phyloP scores from a whole-genome alignment of 2,888 invertebrate species.

The Latrodectus elegans region DNA sequence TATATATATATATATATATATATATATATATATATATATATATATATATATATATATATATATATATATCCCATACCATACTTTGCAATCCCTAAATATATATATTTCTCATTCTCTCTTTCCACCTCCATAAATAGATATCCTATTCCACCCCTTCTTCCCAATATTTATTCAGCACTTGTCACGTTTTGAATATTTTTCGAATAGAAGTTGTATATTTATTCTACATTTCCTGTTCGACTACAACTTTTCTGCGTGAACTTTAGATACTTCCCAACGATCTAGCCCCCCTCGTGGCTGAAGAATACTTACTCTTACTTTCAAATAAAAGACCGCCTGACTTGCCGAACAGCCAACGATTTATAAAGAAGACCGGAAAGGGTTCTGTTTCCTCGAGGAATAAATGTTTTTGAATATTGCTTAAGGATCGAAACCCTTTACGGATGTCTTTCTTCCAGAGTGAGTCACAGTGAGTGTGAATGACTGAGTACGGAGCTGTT shows the following conservation, averaged over 20 bases:
- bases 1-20: no score
- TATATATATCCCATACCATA: no score
- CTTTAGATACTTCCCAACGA: constrained; percentile 14
- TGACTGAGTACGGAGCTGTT: neutral
- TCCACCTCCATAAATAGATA: neutral
- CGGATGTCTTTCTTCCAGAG: neutral
- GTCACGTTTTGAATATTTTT: constrained; percentile 46
- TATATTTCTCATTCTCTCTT: no score
- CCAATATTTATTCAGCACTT: constrained; percentile 37
- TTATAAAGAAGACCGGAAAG: neutral
- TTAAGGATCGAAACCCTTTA: neutral
- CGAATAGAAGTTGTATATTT: constrained; percentile 30
- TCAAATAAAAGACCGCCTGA: constrained; percentile 41
- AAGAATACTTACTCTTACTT: constrained; percentile 35
- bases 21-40: no score
- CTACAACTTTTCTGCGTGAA: constrained; percentile 18
- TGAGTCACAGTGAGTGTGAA: neutral
- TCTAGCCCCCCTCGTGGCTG: neutral
- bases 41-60: no score
- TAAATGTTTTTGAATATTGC: constrained; percentile 1
- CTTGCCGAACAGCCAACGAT: constrained; percentile 21
- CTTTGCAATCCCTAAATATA: no score
- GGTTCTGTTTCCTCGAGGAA: neutral
- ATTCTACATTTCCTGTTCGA: constrained; percentile 44
- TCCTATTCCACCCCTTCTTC: neutral